phyloP scores from a whole-genome alignment of 1,140 invertebrate genomes.

The Drosophila nebulosa region DNA sequence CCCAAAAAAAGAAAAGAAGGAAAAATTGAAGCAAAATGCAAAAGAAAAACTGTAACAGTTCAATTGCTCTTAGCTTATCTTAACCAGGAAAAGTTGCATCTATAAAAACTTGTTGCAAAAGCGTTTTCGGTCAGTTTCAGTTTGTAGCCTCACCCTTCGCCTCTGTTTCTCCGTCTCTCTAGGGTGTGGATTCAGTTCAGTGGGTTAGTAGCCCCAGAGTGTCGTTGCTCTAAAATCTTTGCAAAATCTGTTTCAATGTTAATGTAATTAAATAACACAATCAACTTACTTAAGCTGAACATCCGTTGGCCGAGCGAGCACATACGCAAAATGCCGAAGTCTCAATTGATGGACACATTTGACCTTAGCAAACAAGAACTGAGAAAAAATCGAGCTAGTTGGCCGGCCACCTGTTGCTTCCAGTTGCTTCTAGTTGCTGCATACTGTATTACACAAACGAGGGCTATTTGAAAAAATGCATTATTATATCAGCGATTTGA shows the following conservation, averaged over 20 bases:
- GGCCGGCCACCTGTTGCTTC: slow-evolving; percentile 48
- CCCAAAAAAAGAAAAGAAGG: slow-evolving; percentile 28
- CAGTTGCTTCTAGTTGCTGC: slow-evolving; percentile 1
- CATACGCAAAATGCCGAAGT: slow-evolving; percentile 47
- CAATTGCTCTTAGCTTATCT: slow-evolving; percentile 56
- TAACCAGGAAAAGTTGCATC: slow-evolving; percentile 64
- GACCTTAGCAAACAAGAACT: slow-evolving; percentile 48
- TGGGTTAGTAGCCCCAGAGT: slow-evolving; percentile 49
- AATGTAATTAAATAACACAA: slow-evolving; percentile 35
- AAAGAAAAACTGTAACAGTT: slow-evolving; percentile 29
- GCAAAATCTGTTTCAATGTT: slow-evolving; percentile 34
- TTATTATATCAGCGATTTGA: neutral
- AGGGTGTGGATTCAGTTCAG: slow-evolving; percentile 50
- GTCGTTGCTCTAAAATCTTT: neutral
- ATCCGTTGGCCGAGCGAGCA: slow-evolving; percentile 48
- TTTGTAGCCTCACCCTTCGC: neutral
- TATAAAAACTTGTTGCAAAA: slow-evolving; percentile 36
- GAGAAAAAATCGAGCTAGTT: neutral
- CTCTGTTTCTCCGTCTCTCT: slow-evolving; percentile 3
- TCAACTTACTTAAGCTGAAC: slow-evolving; percentile 21
- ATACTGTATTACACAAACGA: neutral
- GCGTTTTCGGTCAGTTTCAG: slow-evolving; percentile 10
- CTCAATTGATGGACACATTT: slow-evolving; percentile 56
- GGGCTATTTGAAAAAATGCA: neutral
- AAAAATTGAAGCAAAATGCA: neutral